These are phyloP conservation scores for Spodoptera littoralis DNA, from an alignment of 2,888 invertebrate genomes.

Conservation along the genomic window DNA sequence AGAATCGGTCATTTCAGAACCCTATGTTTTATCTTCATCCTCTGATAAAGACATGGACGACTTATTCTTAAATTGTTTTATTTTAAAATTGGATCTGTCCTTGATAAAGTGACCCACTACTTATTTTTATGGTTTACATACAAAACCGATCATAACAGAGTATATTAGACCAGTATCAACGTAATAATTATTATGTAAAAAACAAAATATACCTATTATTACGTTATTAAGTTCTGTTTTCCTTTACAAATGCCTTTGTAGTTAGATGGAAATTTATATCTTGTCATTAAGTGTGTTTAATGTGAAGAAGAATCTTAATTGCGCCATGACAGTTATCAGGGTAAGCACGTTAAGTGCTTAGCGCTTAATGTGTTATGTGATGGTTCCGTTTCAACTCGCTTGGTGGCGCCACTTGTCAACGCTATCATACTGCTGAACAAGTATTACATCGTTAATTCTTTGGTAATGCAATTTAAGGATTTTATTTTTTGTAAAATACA, in stretches of 20 bases:
- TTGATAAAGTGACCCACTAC: too few relatives aligned
- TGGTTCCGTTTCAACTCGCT: slow-evolving; percentile 29
- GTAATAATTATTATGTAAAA: too few relatives aligned
- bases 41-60: too few relatives aligned
- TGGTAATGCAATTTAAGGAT: slow-evolving; percentile 16
- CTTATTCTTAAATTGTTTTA: too few relatives aligned
- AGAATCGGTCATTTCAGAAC: too few relatives aligned
- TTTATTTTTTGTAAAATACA: background rate
- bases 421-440: slow-evolving; percentile 39
- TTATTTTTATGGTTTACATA: too few relatives aligned
- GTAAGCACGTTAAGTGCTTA: slow-evolving; percentile 42
- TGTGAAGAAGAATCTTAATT: slow-evolving; percentile 46
- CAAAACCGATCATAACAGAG: too few relatives aligned
- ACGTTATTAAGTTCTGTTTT: background rate
- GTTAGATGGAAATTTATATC: background rate
- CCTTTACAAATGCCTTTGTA: background rate
- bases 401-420: slow-evolving; percentile 35
- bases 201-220: too few relatives aligned
- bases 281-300: slow-evolving; percentile 15
- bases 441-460: slow-evolving; percentile 9
- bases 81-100: too few relatives aligned
- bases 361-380: slow-evolving; percentile 36
- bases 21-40: too few relatives aligned
- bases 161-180: too few relatives aligned
- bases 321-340: slow-evolving; percentile 36